Percentiles rank a stretch among this genome's conserved stretches.
Conservation (phyloP, 2,888 invertebrate species). For the Napeogenes sylphis region DNA sequence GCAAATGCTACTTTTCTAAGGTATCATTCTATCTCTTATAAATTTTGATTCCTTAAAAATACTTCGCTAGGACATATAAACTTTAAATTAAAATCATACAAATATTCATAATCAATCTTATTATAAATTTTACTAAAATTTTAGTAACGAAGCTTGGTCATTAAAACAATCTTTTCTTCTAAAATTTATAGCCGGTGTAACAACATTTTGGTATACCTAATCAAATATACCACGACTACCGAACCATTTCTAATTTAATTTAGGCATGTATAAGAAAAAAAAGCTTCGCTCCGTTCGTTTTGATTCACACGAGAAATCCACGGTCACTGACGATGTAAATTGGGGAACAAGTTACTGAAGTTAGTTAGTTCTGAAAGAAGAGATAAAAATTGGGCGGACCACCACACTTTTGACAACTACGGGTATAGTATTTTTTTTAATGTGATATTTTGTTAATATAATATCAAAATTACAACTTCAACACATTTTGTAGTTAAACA, state of each 20-base stretch:
- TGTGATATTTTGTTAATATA: no score
- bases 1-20: no score
- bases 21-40: no score
- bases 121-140: no score
- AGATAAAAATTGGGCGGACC: constrained; percentile 34
- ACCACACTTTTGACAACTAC: constrained; percentile 14
- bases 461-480: no score
- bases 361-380: constrained; percentile 44
- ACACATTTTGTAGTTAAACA: no score
- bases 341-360: constrained; percentile 59
- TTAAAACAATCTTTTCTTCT: background rate
- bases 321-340: constrained; percentile 75
- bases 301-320: constrained; percentile 74
- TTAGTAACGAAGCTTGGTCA: no score
- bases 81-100: no score
- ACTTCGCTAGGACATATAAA: no score
- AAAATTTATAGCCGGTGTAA: background rate
- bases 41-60: no score
- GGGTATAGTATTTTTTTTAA: constrained; percentile 11
- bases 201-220: background rate
- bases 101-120: no score
- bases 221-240: constrained; percentile 23
- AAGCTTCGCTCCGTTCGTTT: constrained; percentile 52
- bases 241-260: constrained; percentile 63
- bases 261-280: constrained; percentile 52